These are phyloP conservation scores for Hydrotaea cyrtoneurina DNA, from an alignment of 2,888 invertebrate genomes.

Conservation along the genomic window DNA sequence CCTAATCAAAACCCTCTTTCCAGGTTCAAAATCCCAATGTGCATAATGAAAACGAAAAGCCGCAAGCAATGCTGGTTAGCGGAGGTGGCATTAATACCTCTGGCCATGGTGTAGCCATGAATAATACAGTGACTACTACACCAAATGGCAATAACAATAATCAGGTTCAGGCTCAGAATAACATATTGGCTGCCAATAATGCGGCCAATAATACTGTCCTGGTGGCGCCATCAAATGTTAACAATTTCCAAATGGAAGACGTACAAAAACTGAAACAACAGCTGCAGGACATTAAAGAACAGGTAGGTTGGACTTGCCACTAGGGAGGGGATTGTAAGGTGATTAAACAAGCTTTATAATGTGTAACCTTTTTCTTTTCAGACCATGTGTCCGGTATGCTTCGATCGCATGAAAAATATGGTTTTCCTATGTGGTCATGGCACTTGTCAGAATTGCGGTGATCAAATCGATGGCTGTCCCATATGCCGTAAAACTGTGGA, in stretches of 20 bases:
- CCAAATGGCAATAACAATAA: slow-evolving; percentile 74
- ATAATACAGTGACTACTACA: slow-evolving; percentile 76
- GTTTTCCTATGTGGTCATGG: slow-evolving; percentile 99
- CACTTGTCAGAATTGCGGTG: slow-evolving; percentile 99
- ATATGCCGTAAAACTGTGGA: slow-evolving; percentile 98
- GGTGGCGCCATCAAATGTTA: slow-evolving; percentile 82
- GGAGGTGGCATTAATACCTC: slow-evolving; percentile 77
- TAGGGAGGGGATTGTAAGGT: not conserved
- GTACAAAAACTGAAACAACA: slow-evolving; percentile 96
- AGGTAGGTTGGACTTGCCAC: slow-evolving; percentile 83
- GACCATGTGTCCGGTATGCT: slow-evolving; percentile 99
- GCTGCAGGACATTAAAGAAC: slow-evolving; percentile 97
- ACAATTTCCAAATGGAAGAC: slow-evolving; percentile 87
- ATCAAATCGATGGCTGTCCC: slow-evolving; percentile 98
- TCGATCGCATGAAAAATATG: slow-evolving; percentile 99
- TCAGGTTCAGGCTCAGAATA: slow-evolving; percentile 77
- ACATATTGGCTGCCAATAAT: slow-evolving; percentile 71
- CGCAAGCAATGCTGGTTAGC: slow-evolving; percentile 69
- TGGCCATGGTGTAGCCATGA: slow-evolving; percentile 80
- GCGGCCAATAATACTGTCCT: slow-evolving; percentile 68
- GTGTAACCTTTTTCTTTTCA: slow-evolving; percentile 79
- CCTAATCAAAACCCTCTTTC: not conserved
- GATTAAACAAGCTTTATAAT: slow-evolving; percentile 13
- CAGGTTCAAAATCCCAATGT: slow-evolving; percentile 60
- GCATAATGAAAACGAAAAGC: slow-evolving; percentile 72